phyloP scores from a whole-genome alignment of 2,797 vertebrate species.

The Spinibarbus caldwelli region DNA sequence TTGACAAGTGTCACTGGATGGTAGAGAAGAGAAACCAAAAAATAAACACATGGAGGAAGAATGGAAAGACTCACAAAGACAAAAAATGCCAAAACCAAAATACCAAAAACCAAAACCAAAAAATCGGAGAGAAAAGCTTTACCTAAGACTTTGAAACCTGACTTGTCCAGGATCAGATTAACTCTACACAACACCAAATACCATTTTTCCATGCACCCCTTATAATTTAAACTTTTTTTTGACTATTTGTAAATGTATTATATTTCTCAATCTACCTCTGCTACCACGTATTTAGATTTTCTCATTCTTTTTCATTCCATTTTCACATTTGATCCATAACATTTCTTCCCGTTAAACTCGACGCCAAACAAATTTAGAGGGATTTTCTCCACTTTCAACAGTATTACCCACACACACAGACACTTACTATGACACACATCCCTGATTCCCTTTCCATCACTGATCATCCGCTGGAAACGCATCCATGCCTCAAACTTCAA shows the following conservation, averaged over 20 bases:
- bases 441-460: neutral
- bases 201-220: neutral
- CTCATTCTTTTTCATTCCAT: slow-evolving; percentile 28
- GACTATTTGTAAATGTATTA: slow-evolving; percentile 44
- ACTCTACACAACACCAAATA: slow-evolving; percentile 57
- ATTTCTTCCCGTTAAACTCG: neutral
- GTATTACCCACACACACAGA: neutral
- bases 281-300: slow-evolving; percentile 41
- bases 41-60: slow-evolving; percentile 56
- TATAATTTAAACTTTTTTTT: slow-evolving; percentile 24
- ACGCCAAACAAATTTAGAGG: neutral
- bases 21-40: slow-evolving; percentile 58
- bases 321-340: neutral
- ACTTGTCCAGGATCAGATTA: slow-evolving; percentile 70
- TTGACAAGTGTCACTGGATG: slow-evolving; percentile 59
- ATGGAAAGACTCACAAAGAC: slow-evolving; percentile 62
- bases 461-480: slow-evolving; percentile 9
- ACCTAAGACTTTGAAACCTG: slow-evolving; percentile 83
- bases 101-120: slow-evolving; percentile 84
- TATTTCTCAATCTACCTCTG: slow-evolving; percentile 63
- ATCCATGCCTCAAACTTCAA: slow-evolving; percentile 51
- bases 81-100: slow-evolving; percentile 78
- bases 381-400: neutral
- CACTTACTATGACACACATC: neutral
- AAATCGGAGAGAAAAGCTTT: slow-evolving; percentile 89